Evolutionary conservation across 2,797 vertebrate species (phyloP).

Genomic region (Choloepus didactylus): DNA sequence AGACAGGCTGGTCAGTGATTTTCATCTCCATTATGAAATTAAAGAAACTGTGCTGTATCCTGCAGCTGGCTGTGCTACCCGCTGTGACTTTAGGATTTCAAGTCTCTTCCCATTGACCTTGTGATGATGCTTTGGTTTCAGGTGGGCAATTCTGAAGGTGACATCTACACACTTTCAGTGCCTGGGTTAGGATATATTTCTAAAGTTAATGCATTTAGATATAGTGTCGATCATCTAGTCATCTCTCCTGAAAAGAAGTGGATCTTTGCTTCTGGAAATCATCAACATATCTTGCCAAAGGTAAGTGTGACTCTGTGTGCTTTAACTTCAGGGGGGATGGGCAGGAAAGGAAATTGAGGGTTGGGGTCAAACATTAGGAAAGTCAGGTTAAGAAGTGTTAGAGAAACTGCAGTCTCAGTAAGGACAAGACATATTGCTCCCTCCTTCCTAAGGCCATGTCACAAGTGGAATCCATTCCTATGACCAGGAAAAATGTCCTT

Average conservation of each 20-base stretch:
- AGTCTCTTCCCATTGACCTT: neutral
- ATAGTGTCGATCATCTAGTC: neutral
- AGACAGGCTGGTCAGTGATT: neutral
- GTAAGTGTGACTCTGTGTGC: neutral
- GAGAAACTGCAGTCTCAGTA: neutral
- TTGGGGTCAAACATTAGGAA: neutral
- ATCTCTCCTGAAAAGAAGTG: conserved; percentile 61
- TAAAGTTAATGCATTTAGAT: neutral
- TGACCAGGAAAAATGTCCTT: neutral
- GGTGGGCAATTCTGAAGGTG: neutral
- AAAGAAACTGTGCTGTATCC: neutral
- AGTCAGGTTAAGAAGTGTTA: neutral
- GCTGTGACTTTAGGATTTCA: neutral
- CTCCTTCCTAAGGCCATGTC: neutral
- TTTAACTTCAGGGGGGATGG: neutral
- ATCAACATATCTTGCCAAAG: neutral
- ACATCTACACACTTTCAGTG: neutral
- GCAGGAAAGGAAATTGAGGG: too few relatives aligned
- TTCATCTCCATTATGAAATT: neutral
- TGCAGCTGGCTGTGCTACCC: neutral
- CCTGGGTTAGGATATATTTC: conserved; percentile 9
- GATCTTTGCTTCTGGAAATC: neutral
- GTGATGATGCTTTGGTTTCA: conserved; percentile 32
- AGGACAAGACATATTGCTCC: neutral
- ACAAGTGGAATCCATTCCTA: neutral